Percentiles rank a stretch among this genome's conserved stretches.
Conservation (phyloP, 2,888 invertebrate species). For the Amblyjoppa proteus region DNA sequence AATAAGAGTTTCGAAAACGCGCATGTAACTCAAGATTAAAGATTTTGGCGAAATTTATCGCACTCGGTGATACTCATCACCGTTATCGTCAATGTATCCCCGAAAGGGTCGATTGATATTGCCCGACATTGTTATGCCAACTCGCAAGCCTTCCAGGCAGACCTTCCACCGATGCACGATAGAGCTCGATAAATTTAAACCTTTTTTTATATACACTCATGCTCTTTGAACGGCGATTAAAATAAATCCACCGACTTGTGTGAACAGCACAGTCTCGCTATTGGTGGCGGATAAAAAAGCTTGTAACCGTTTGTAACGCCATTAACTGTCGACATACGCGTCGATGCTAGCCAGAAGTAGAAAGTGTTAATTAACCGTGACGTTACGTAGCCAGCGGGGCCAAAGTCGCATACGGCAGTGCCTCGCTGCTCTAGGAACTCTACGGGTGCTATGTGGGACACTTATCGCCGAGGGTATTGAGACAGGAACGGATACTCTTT, state of each 20-base stretch:
- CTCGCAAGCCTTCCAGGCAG: neutral
- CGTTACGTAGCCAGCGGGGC: slow-evolving; percentile 50
- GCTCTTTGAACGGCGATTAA: neutral
- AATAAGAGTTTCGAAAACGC: neutral
- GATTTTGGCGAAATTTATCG: neutral
- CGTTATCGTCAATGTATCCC: neutral
- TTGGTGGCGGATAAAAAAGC: slow-evolving; percentile 40
- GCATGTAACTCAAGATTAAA: neutral
- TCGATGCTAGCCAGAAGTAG: slow-evolving; percentile 62
- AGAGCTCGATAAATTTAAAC: neutral
- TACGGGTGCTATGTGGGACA: slow-evolving; percentile 48
- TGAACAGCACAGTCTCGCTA: neutral
- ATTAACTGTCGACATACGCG: slow-evolving; percentile 61
- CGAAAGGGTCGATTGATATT: neutral
- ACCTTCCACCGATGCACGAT: neutral
- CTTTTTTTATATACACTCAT: neutral
- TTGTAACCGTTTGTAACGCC: slow-evolving; percentile 62
- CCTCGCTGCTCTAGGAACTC: slow-evolving; percentile 36
- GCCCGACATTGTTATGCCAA: no score
- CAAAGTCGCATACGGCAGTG: slow-evolving; percentile 43
- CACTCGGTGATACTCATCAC: neutral
- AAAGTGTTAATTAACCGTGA: slow-evolving; percentile 69
- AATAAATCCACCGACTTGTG: slow-evolving; percentile 6
- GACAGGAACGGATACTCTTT: slow-evolving; percentile 26
- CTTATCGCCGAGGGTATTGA: slow-evolving; percentile 55